Evolutionary conservation across 1,140 invertebrate species (phyloP), one percentile per base, ranked within the genome.

Genomic region (Pantala flavescens): DNA sequence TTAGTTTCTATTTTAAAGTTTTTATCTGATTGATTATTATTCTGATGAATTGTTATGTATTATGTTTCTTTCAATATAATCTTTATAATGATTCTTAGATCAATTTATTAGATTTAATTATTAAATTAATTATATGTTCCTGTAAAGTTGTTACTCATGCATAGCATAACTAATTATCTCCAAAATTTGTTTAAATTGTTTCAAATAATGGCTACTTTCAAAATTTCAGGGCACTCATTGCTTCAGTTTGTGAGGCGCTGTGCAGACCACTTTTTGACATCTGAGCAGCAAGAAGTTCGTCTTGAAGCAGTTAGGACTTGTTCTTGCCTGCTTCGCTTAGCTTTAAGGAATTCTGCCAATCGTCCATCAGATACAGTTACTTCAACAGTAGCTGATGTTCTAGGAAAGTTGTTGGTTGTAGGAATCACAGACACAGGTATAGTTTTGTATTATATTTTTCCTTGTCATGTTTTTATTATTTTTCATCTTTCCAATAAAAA

Each of bases 221-320:
- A 36, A 75, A 74, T 79, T 82, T 12, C 78, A 88, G 94, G 94
- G 5, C 93, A 97, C 81, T 94, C 93, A 63, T 84, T 98, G 77
- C 86, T 98, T 43, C 93, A 95, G 79, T 98, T 98, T 86, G 94
- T 98, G 0, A 87, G 91, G 74, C 88, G 95, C 73, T 98, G 96
- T 83, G 93, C 95, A 0, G 95, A 98, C 78, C 89, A 93, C 81
- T 98, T 96, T 80, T 84, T 99, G n/a, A 90, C 90, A 10, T 94
- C 92, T 80, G 96, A 98, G 78, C 90, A 95, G 78, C 91, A 91
- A 78, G 95, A 98, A 81, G 91, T 99, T 0, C 88, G 97, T 23
- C 82, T 98, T 71, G 96, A 99, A 84, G 94, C 97, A 23, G 97
- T 99, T 0, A 88, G 92, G 80, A 99, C 96, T 0, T 97, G 96